Percentiles rank a stretch among this genome's conserved stretches.
These are phyloP conservation scores for Onthophagus sagittarius DNA, from an alignment of 2,888 invertebrate species.

Conservation along the genomic window DNA sequence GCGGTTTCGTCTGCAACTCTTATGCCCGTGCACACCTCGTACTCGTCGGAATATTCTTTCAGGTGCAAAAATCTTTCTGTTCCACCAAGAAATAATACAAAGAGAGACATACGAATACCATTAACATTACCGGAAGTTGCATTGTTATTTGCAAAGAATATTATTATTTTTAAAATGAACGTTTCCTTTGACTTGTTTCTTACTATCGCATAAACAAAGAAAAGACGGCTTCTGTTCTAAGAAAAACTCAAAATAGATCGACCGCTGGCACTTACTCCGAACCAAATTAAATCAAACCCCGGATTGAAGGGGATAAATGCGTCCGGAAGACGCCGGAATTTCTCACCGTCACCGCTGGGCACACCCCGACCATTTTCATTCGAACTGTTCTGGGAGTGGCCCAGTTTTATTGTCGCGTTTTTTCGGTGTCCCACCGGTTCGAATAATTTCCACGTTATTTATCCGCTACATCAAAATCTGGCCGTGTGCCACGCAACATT, in stretches of 20 bases:
- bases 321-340: not conserved
- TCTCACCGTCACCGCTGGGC: not conserved
- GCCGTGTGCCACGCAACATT: slow-evolving; percentile 30
- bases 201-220: no score
- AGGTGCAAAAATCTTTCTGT: not conserved
- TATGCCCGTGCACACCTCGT: not conserved
- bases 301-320: not conserved
- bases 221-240: not conserved
- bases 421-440: not conserved
- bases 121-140: not conserved
- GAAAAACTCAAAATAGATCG: not conserved
- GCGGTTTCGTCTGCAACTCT: not conserved
- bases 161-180: not conserved
- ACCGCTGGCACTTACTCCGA: not conserved
- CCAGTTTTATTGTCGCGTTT: slow-evolving; percentile 1
- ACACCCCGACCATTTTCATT: slow-evolving; percentile 5
- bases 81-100: not conserved
- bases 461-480: slow-evolving; percentile 32
- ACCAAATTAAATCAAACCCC: not conserved
- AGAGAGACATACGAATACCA: not conserved
- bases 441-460: slow-evolving; percentile 31
- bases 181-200: not conserved
- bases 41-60: not conserved
- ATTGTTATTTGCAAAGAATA: not conserved
- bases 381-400: not conserved